Percentiles rank a stretch among this genome's conserved stretches.
These are phyloP conservation scores for Lysandra coridon DNA, from an alignment of 2,888 invertebrate species.

Conservation along the genomic window DNA sequence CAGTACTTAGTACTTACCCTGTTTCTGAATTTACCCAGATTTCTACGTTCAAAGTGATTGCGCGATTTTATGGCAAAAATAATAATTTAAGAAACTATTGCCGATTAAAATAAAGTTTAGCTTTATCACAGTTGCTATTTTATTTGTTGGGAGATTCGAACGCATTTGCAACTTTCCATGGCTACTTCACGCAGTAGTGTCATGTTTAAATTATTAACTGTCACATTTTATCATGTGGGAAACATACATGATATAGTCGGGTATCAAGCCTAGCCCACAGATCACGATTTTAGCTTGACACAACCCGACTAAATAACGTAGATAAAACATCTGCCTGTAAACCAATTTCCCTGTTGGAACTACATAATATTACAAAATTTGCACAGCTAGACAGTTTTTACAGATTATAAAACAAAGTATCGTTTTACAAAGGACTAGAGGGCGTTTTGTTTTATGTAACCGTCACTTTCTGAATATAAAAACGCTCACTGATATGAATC, in stretches of 20 bases:
- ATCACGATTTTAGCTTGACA: no score
- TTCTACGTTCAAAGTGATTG: neutral
- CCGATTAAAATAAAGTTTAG: conserved; percentile 16
- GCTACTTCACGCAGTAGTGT: neutral
- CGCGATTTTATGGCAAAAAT: conserved; percentile 6
- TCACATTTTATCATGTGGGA: neutral
- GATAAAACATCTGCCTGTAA: no score
- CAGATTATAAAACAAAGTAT: neutral
- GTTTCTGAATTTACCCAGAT: neutral
- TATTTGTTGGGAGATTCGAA: conserved; percentile 28
- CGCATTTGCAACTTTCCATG: neutral
- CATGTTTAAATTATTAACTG: neutral
- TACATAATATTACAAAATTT: no score
- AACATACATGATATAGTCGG: no score
- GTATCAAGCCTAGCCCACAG: no score
- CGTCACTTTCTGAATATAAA: neutral
- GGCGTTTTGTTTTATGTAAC: neutral
- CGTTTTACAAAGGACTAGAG: conserved; percentile 7
- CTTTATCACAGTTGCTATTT: conserved; percentile 23
- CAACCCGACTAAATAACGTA: no score
- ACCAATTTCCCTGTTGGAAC: no score
- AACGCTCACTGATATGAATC: neutral
- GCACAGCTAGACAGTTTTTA: neutral
- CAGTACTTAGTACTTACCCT: neutral
- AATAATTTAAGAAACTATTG: neutral